Conservation (phyloP, 2,113 vertebrate genomes). For the Mesembrinibis cayennensis region DNA sequence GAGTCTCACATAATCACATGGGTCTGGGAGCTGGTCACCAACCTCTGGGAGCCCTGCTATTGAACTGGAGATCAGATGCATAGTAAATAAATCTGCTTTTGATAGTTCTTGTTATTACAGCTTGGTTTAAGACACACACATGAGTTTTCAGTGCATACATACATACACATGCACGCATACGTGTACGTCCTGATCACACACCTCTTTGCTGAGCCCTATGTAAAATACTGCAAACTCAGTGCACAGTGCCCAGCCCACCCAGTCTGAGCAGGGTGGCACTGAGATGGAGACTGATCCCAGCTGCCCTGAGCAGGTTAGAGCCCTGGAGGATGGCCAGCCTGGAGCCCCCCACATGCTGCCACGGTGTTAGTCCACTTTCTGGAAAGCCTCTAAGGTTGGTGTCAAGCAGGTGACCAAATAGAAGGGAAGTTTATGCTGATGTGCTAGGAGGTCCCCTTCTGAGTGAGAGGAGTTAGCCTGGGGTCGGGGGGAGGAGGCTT, state of each 20-base stretch:
- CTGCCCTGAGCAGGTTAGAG: not conserved
- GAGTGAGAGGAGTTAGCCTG: fast-evolving
- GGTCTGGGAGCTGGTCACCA: not conserved
- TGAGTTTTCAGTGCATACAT: not conserved
- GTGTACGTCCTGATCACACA: not conserved
- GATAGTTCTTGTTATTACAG: not conserved
- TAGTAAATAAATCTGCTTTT: not conserved
- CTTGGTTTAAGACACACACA: not conserved
- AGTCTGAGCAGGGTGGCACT: not conserved
- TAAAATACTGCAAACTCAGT: not conserved
- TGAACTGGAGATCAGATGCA: not conserved
- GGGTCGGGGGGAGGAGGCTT: not conserved
- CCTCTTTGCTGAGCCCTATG: not conserved
- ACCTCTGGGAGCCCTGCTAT: not conserved
- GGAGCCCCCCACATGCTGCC: not conserved
- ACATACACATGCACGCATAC: not conserved
- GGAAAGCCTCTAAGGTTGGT: not conserved
- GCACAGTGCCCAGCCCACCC: not conserved
- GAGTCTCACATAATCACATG: not conserved
- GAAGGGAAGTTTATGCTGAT: not conserved
- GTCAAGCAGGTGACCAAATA: not conserved
- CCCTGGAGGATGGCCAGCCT: not conserved
- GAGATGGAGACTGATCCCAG: not conserved
- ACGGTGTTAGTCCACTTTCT: not conserved
- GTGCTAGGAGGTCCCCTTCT: not conserved